phyloP scores from a whole-genome alignment of 2,113 vertebrate species.

The Rhinolophus ferrumequinum region DNA sequence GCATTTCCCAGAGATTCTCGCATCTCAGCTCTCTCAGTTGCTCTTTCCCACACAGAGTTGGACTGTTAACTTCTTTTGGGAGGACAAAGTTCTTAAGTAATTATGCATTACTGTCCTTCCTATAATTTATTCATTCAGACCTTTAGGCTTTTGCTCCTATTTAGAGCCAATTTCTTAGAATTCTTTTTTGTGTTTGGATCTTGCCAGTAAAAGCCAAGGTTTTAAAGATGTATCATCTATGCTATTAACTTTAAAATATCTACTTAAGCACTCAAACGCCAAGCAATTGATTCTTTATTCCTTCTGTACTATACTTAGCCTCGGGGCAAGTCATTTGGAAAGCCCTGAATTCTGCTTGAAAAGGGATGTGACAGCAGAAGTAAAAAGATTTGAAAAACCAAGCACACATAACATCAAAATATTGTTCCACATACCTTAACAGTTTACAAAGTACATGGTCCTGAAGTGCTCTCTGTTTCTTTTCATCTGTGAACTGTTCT shows the following conservation, averaged over 20 bases:
- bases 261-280: neutral
- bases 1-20: neutral
- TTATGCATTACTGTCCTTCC: neutral
- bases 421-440: too few relatives aligned
- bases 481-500: neutral
- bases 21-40: neutral
- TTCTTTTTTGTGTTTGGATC: neutral
- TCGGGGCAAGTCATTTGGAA: neutral
- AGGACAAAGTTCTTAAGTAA: neutral
- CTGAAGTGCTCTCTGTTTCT: neutral
- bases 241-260: constrained; percentile 46
- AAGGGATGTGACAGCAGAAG: neutral
- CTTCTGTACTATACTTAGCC: neutral
- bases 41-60: neutral
- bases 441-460: neutral
- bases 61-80: neutral
- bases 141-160: neutral
- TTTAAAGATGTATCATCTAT: neutral
- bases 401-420: neutral
- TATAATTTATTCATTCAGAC: neutral
- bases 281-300: constrained; percentile 34
- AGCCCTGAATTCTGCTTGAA: neutral
- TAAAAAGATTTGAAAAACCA: neutral
- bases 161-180: constrained; percentile 48
- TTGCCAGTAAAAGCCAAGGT: neutral